Evolutionary conservation across 2,797 vertebrate genomes (phyloP), one percentile per base, ranked within the genome.

Genomic region (Aphelocoma californica): DNA sequence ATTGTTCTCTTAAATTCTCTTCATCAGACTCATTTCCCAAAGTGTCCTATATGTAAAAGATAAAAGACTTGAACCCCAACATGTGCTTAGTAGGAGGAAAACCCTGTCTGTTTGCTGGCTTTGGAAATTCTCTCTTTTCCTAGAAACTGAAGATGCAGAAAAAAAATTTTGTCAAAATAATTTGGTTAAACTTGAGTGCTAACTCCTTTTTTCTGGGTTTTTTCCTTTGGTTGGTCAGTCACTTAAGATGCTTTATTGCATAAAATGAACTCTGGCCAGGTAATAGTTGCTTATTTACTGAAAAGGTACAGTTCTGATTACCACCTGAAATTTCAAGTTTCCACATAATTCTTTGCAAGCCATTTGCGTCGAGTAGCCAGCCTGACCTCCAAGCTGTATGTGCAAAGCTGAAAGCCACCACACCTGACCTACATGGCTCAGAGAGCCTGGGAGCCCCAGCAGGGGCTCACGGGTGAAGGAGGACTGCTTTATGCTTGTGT

Each of bases 331-430:
- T 79, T 7, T 40, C 72, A 57, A 73, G 23, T 10, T 82, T 57
- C 36, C 20, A 31, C 0, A 0, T 57, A 19, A 16, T 29, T 61
- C 19, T 62, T 16, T n/a, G 54, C 29, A 62, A 88, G 16, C n/a
- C 57, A 14, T 24, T 53, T 32, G 32, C 2, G 0, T 34, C n/a
- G 71, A 36, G 26, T 2, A 45, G 57, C 20, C 69, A 70, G 70
- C 51, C 66, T 81, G 74, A 20, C 56, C 51, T 62, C 42, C 60
- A 44, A 28, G 44, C 40, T n/a, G 13, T 10, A 23, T 3, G 1
- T 58, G 51, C 24, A 44, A 42, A 57, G 44, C 66, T 75, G 73
- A 42, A 38, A 89, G 48, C 40, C 44, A 15, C 45, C 14, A 8
- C 24, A 31, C 10, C 24, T 50, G 58, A 20, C 32, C 42, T 4